Conservation (phyloP, 2,113 vertebrate genomes). For the Pipa parva region DNA sequence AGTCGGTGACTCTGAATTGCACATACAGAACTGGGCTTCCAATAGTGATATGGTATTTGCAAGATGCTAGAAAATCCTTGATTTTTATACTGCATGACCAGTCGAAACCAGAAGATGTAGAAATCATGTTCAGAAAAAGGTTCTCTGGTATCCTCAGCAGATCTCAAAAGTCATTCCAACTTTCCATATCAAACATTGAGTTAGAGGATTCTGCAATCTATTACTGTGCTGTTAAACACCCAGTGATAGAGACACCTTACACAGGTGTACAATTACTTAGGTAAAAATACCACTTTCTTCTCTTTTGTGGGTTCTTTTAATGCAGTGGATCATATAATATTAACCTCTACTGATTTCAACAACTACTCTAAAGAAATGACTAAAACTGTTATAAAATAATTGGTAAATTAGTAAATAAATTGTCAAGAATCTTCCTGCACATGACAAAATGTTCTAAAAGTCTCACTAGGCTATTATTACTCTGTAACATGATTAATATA, state of each 20-base stretch:
- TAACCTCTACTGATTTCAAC: no score
- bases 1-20: constrained; percentile 4
- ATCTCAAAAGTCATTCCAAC: not conserved
- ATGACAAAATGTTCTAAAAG: no score
- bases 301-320: no score
- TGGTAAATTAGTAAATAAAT: no score
- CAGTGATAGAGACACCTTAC: not conserved
- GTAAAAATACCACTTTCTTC: no score
- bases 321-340: no score
- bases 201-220: constrained; percentile 1
- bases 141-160: not conserved
- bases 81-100: constrained; percentile 10
- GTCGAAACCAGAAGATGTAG: not conserved
- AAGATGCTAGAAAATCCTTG: constrained; percentile 10
- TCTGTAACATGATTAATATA: no score
- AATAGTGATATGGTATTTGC: constrained; percentile 9
- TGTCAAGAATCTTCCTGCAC: no score
- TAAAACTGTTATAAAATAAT: no score
- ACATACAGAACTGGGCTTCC: constrained; percentile 3
- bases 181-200: not conserved
- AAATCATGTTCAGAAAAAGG: not conserved
- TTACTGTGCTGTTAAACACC: constrained; percentile 13
- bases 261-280: not conserved
- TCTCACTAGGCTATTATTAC: no score
- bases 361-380: no score